Conservation (phyloP, 2,113 vertebrate species). For the Pseudonaja textilis region DNA sequence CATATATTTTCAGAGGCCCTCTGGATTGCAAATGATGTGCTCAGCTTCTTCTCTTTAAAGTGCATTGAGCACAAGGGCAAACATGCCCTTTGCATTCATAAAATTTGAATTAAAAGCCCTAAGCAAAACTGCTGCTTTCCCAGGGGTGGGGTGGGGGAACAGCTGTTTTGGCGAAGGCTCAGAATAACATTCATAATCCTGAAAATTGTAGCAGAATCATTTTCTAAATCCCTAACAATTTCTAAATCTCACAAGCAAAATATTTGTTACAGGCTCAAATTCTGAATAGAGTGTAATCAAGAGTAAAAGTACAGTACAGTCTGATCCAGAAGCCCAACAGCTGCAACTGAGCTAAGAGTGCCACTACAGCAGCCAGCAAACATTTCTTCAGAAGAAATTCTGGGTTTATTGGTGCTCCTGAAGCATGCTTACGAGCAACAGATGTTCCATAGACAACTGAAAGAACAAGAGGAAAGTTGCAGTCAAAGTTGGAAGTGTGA, state of each 20-base stretch:
- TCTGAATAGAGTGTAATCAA: constrained; percentile 20
- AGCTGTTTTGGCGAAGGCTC: constrained; percentile 26
- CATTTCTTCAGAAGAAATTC: neutral
- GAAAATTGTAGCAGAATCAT: constrained; percentile 37
- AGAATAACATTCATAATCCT: constrained; percentile 29
- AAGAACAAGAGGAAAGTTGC: neutral
- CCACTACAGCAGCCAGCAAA: neutral
- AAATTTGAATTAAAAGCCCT: neutral
- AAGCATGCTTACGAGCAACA: neutral
- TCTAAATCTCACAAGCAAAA: constrained; percentile 43
- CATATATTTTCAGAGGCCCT: neutral
- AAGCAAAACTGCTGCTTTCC: neutral
- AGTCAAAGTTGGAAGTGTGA: neutral
- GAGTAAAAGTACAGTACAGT: constrained; percentile 12
- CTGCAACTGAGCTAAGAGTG: neutral
- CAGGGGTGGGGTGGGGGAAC: neutral
- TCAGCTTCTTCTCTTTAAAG: neutral
- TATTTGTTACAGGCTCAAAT: constrained; percentile 41
- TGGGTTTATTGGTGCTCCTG: neutral
- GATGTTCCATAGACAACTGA: neutral
- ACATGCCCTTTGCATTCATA: neutral
- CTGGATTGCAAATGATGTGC: neutral
- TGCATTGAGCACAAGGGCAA: fast-evolving
- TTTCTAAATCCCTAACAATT: constrained; percentile 3
- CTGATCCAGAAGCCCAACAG: constrained; percentile 36